A percentile compares a stretch with the other conserved stretches of the same genome.
Conservation (phyloP, 2,888 invertebrate genomes). For the Drosophila mercatorum region DNA sequence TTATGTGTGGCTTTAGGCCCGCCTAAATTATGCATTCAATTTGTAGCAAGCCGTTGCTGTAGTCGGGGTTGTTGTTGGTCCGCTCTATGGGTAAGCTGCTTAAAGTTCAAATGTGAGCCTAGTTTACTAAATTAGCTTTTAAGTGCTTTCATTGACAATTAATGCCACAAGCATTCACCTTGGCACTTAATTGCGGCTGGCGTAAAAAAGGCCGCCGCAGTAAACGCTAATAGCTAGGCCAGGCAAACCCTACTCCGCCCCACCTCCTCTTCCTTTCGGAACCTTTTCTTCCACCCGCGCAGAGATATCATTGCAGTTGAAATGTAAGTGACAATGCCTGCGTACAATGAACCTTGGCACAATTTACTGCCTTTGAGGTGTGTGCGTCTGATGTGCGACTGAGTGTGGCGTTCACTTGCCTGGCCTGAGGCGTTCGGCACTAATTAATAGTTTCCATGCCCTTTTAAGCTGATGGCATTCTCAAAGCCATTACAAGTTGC, state of each 20-base stretch:
- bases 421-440: conserved; percentile 31
- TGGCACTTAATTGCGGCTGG: conserved; percentile 67
- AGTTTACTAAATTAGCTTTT: conserved; percentile 67
- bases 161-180: conserved; percentile 64
- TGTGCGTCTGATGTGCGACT: background rate
- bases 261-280: background rate
- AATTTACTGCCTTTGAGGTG: conserved; percentile 39
- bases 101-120: conserved; percentile 63
- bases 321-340: conserved; percentile 49
- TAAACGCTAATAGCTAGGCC: conserved; percentile 39
- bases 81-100: conserved; percentile 56
- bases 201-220: conserved; percentile 49
- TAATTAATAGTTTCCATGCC: conserved; percentile 51
- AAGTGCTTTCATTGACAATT: conserved; percentile 76
- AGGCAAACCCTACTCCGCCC: background rate
- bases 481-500: conserved; percentile 31
- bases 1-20: conserved; percentile 24
- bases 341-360: conserved; percentile 73
- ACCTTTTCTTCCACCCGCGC: background rate
- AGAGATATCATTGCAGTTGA: conserved; percentile 49
- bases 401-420: conserved; percentile 7
- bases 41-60: conserved; percentile 1
- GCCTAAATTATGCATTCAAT: conserved; percentile 52
- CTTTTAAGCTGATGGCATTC: conserved; percentile 34
- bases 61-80: conserved; percentile 1